Conservation (phyloP, 2,888 invertebrate species). For the Cataglyphis livida region DNA sequence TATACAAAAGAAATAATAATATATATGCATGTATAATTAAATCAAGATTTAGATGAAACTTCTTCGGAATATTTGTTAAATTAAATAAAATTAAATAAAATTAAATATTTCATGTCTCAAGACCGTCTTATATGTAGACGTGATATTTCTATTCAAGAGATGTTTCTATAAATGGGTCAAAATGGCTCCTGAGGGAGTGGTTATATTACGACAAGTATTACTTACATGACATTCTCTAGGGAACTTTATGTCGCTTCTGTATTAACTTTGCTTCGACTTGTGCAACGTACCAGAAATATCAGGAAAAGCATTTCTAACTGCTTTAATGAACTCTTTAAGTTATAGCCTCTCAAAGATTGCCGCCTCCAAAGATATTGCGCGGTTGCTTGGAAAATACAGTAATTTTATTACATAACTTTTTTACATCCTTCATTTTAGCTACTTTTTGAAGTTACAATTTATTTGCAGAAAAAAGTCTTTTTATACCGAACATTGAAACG, state of each 20-base stretch:
- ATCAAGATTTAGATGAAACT: neutral
- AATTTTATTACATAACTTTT: conserved; percentile 47
- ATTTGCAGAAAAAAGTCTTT: neutral
- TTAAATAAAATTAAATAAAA: neutral
- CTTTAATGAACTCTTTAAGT: conserved; percentile 46
- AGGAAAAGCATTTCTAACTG: conserved; percentile 37
- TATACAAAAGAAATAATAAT: neutral
- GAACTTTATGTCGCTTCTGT: conserved; percentile 44
- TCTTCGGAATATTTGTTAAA: neutral
- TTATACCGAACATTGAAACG: neutral
- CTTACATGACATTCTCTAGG: conserved; percentile 30
- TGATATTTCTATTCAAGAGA: conserved; percentile 18
- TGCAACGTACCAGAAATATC: conserved; percentile 47
- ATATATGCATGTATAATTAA: neutral
- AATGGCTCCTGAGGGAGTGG: conserved; percentile 32
- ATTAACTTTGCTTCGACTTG: conserved; percentile 38
- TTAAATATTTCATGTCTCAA: conserved; percentile 21
- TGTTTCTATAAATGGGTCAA: conserved; percentile 48
- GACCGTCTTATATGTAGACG: neutral
- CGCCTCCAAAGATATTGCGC: conserved; percentile 22
- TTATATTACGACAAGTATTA: conserved; percentile 48
- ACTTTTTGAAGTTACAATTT: conserved; percentile 18
- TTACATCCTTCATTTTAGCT: conserved; percentile 23
- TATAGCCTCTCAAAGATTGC: conserved; percentile 41
- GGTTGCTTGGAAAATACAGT: conserved; percentile 34